Conservation (phyloP, 2,113 vertebrate species). For the Ornithorhynchus anatinus region DNA sequence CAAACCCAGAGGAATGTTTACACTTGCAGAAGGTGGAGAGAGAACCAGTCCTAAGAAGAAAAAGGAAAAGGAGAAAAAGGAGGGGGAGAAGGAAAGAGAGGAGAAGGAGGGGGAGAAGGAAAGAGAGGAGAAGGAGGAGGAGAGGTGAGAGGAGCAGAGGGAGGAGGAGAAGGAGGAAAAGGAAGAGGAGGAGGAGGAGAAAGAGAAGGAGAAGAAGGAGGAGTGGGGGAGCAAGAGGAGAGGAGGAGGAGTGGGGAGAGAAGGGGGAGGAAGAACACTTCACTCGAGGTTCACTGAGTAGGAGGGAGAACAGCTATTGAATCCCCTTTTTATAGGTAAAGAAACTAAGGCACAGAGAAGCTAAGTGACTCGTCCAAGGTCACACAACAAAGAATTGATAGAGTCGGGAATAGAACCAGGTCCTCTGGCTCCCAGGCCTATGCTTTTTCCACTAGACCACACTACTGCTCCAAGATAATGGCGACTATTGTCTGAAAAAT, state of each 20-base stretch:
- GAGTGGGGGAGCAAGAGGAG: background rate
- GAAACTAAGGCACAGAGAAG: too few species aligned
- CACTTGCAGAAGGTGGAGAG: background rate
- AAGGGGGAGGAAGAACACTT: background rate
- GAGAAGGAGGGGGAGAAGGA: too few species aligned
- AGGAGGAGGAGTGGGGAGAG: too few species aligned
- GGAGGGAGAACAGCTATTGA: background rate
- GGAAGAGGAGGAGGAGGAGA: rapidly evolving
- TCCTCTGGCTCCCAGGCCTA: too few species aligned
- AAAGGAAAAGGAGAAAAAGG: background rate
- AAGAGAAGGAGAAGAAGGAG: background rate
- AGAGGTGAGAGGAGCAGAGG: background rate
- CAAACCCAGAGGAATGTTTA: background rate
- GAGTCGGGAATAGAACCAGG: too few species aligned
- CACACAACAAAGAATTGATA: too few species aligned
- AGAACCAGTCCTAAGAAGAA: background rate
- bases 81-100: background rate
- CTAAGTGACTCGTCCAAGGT: too few species aligned
- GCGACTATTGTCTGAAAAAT: too few species aligned
- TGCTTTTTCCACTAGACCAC: too few species aligned
- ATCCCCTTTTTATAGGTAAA: background rate
- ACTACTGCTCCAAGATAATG: too few species aligned
- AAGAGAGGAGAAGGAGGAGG: background rate
- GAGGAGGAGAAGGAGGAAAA: background rate
- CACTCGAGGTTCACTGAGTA: background rate